Evolutionary conservation across 1,140 invertebrate species (phyloP).

Genomic region (Acromyrmex echinatior): DNA sequence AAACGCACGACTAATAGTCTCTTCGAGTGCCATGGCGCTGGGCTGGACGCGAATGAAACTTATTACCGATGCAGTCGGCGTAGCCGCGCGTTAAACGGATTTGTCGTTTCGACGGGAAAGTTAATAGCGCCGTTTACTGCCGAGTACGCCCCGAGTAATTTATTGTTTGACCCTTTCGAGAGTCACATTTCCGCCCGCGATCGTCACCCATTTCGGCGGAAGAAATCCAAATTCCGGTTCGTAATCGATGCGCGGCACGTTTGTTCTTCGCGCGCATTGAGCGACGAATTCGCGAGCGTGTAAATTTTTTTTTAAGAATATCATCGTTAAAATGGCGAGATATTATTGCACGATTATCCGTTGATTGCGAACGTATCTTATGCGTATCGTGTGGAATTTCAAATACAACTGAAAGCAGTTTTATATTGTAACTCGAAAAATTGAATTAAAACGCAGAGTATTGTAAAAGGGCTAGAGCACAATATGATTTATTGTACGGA

Average conservation of each 20-base stretch:
- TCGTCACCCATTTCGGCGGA: slow-evolving; percentile 49
- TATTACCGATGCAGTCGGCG: slow-evolving; percentile 67
- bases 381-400: not conserved
- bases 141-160: slow-evolving; percentile 60
- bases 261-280: slow-evolving; percentile 19
- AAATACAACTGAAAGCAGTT: slow-evolving; percentile 25
- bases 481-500: slow-evolving; percentile 19
- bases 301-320: slow-evolving; percentile 43
- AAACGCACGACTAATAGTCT: slow-evolving; percentile 63
- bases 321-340: slow-evolving; percentile 17
- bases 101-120: slow-evolving; percentile 69
- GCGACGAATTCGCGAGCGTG: not conserved
- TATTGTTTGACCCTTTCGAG: slow-evolving; percentile 65
- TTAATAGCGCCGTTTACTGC: slow-evolving; percentile 71
- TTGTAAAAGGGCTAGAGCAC: slow-evolving; percentile 22
- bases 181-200: slow-evolving; percentile 49
- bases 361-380: slow-evolving; percentile 26
- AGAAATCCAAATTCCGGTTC: slow-evolving; percentile 52
- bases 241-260: slow-evolving; percentile 52
- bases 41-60: slow-evolving; percentile 57
- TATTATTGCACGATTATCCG: not conserved
- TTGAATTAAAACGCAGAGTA: slow-evolving; percentile 36
- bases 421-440: slow-evolving; percentile 6
- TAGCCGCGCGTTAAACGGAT: slow-evolving; percentile 67
- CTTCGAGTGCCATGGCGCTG: slow-evolving; percentile 43